Evolutionary conservation across 2,888 invertebrate species (phyloP), one percentile per base, ranked within the genome.

Genomic region (Nasonia oneida): DNA sequence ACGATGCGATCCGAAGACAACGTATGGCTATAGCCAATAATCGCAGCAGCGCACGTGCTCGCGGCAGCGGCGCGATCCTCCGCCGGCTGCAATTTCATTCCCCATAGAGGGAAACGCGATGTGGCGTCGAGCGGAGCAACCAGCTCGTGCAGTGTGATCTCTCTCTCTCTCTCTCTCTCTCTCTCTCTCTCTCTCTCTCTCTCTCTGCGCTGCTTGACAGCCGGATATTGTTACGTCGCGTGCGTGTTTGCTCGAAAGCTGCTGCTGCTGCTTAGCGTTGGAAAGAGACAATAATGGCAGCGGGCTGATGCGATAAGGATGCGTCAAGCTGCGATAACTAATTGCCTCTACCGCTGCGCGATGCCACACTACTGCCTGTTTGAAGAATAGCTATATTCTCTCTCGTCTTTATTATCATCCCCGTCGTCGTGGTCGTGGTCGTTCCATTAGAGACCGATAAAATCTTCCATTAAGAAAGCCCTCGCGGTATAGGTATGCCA

Each of bases 81-180:
- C 15, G 80, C 75, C 50, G 67, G 70, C 29, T 81, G 77, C 81
- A 84, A 84, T 86, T 84, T 84, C 78, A 50, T 80, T 80, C 75
- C 18, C 61, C 76, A 78, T 83, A 70, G 83, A 79, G 4, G 37
- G 78, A 33, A 64, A 67, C 14, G 14, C 67, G 67, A 29, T 67
- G 67, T 33, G 67, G 12, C 29, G 2, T 67, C 14, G 29, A 67
- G 79, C 70, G 75, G 33, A 29, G 47, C 70, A 29, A 23, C 67
- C 29, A 29, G 29, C 47, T 50, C 50, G 53, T 67, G 3, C 18
- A 33, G 61, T 47, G 37, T 50, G 61, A 47, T 50, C 77, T 29
- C 81, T 57, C 53, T 8, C 57, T n/a, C 47, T 53, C 29, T 29
- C 29, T 29, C 29, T 29, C 29, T 29, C 29, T 29, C 29, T 29